A percentile compares a stretch with the other conserved stretches of the same genome.
These are phyloP conservation scores for Rallus crepitans DNA, from an alignment of 2,797 vertebrate genomes.

Conservation along the genomic window DNA sequence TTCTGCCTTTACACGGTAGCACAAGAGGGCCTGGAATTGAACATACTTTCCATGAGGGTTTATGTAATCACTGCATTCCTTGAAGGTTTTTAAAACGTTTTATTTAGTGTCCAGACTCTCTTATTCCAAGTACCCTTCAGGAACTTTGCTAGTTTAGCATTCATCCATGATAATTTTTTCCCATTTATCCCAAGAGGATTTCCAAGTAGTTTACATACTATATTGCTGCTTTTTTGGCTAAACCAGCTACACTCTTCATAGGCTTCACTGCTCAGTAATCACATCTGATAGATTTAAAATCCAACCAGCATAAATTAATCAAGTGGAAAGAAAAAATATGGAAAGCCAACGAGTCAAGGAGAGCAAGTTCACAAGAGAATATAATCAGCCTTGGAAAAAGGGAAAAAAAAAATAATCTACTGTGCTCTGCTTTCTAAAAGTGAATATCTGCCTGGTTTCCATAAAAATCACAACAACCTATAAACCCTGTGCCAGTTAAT, in stretches of 20 bases:
- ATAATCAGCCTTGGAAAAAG: background rate
- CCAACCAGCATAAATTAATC: constrained; percentile 4
- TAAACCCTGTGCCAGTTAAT: background rate
- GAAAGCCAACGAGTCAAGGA: background rate
- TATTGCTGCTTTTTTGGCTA: background rate
- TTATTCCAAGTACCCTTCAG: background rate
- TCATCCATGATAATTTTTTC: background rate
- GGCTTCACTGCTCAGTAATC: background rate
- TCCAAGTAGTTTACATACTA: background rate
- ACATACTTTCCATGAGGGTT: background rate
- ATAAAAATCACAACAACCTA: background rate
- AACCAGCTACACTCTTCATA: background rate
- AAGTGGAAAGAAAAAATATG: constrained; percentile 6
- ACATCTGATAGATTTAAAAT: constrained; percentile 20
- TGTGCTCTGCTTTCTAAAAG: background rate
- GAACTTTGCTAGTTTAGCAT: background rate
- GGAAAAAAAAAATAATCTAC: background rate
- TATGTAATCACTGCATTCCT: background rate
- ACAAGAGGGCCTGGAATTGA: background rate
- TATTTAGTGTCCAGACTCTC: background rate
- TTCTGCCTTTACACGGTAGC: background rate
- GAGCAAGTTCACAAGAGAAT: background rate
- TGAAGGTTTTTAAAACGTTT: background rate
- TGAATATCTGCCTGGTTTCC: background rate
- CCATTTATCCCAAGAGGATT: background rate